These are phyloP conservation scores for Desmodus rotundus DNA, from an alignment of 2,113 vertebrate genomes.

Conservation along the genomic window DNA sequence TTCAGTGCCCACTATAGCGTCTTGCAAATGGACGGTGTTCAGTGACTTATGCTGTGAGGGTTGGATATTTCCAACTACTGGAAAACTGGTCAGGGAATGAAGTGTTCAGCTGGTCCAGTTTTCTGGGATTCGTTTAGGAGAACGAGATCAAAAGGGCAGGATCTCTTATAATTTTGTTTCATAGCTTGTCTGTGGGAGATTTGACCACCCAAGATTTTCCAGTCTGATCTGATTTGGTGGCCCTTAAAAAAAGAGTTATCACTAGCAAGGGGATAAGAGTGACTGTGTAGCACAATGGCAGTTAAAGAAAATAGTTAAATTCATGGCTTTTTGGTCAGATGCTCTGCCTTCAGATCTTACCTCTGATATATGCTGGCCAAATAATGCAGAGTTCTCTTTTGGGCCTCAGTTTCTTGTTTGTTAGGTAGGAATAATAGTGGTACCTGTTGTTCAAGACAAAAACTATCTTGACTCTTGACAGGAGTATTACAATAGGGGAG, in stretches of 20 bases:
- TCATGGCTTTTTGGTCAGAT: not conserved
- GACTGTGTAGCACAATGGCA: not conserved
- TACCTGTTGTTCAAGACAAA: not conserved
- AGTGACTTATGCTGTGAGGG: not conserved
- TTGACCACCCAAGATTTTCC: not conserved
- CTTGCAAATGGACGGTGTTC: not conserved
- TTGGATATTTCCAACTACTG: not conserved
- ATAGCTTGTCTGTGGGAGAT: not conserved
- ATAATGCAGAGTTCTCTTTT: not conserved
- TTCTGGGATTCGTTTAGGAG: not conserved
- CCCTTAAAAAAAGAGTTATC: not conserved
- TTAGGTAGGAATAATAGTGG: not conserved
- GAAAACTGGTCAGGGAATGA: not conserved
- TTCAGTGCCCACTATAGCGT: not conserved
- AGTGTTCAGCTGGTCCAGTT: not conserved
- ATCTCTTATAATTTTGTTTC: not conserved
- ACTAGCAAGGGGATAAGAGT: not conserved
- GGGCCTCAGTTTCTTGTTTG: not conserved
- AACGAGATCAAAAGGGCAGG: not conserved
- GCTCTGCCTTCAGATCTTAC: not conserved
- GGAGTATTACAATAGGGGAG: not conserved
- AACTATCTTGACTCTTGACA: not conserved
- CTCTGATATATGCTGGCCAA: not conserved
- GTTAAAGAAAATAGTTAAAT: not conserved
- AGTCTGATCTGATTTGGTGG: not conserved